Evolutionary conservation across 1,140 invertebrate species (phyloP).

Genomic region (Heliothis virescens): DNA sequence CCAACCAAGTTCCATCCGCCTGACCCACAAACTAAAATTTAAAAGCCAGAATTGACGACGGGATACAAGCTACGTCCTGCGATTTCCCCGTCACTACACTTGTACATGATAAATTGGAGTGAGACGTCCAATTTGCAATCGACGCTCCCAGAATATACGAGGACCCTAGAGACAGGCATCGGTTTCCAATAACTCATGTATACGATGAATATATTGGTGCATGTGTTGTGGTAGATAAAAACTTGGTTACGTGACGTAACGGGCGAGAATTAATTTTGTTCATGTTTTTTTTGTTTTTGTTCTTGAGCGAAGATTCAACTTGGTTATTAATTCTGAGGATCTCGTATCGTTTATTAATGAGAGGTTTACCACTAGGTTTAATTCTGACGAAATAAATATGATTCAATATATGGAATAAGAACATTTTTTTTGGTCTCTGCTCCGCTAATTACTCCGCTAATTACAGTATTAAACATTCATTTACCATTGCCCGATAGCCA

Average conservation of each 20-base stretch:
- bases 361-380: too few species aligned
- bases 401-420: too few species aligned
- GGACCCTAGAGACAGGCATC: conserved; percentile 3
- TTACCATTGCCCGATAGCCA: conserved; percentile 1
- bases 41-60: conserved; percentile 14
- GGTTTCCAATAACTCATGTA: conserved; percentile 44
- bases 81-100: conserved; percentile 26
- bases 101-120: conserved; percentile 51
- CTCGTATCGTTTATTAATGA: too few species aligned
- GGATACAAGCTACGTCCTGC: conserved; percentile 35
- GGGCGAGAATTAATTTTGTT: not conserved
- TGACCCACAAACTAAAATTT: conserved; percentile 25
- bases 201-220: conserved; percentile 23
- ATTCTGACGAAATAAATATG: too few species aligned
- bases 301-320: too few species aligned
- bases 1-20: not conserved
- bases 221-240: not conserved
- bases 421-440: too few species aligned
- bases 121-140: conserved; percentile 51
- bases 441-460: too few species aligned
- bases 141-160: conserved; percentile 31
- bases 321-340: too few species aligned
- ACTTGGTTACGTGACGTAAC: not conserved
- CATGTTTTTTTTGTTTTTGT: not conserved
- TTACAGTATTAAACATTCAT: not conserved